Evolutionary conservation across 2,888 invertebrate genomes (phyloP).

Genomic region (Polymixis flavicincta): DNA sequence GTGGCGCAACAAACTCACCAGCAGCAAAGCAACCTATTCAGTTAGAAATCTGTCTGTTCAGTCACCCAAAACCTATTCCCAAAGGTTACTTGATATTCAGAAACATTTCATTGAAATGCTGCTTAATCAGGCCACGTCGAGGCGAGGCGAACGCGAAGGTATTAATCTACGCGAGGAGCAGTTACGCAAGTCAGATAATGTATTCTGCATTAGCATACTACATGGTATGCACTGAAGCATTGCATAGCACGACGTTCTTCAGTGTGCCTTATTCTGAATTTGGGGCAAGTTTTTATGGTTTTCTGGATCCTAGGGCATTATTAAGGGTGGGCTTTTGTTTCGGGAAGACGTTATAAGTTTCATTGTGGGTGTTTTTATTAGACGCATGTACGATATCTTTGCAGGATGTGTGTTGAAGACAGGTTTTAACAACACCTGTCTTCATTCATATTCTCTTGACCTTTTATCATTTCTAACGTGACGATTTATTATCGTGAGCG

Average conservation of each 20-base stretch:
- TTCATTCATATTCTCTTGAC: neutral
- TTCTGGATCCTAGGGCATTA: neutral
- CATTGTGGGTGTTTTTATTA: neutral
- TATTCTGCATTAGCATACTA: slow-evolving; percentile 65
- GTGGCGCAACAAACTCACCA: too few species aligned
- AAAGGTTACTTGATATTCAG: slow-evolving; percentile 19
- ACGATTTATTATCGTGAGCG: neutral
- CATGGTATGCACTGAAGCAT: slow-evolving; percentile 56
- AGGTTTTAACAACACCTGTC: neutral
- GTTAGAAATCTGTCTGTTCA: too few species aligned
- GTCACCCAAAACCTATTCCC: slow-evolving; percentile 16
- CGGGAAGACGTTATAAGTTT: neutral
- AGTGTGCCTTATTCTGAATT: slow-evolving; percentile 45
- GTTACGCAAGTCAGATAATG: slow-evolving; percentile 55
- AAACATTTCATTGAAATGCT: slow-evolving; percentile 38
- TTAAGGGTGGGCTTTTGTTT: neutral
- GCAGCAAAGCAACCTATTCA: too few species aligned
- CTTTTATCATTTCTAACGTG: neutral
- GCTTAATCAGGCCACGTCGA: slow-evolving; percentile 44
- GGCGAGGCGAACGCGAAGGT: slow-evolving; percentile 20
- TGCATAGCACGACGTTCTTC: slow-evolving; percentile 39
- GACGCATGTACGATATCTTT: too few species aligned
- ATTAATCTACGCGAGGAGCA: slow-evolving; percentile 41
- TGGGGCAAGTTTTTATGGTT: slow-evolving; percentile 24
- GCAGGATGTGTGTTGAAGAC: too few species aligned